Evolutionary conservation across 2,888 invertebrate genomes (phyloP).

Genomic region (Neoascia interrupta): DNA sequence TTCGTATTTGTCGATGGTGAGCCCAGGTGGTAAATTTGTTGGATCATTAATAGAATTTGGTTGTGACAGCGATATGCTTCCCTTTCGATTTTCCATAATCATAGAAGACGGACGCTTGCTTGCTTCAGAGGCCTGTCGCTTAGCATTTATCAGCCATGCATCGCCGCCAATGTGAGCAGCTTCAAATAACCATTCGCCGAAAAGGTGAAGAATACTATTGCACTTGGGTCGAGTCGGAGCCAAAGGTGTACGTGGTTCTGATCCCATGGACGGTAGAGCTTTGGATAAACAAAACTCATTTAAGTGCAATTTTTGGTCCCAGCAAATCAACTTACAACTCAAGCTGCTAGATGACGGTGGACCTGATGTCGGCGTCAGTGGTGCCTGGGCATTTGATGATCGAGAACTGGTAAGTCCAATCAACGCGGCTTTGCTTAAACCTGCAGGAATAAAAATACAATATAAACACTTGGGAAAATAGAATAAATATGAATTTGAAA

Average conservation of each 20-base stretch:
- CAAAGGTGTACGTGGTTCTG: constrained; percentile 84
- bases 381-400: constrained; percentile 84
- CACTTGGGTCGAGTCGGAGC: constrained; percentile 92
- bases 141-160: constrained; percentile 81
- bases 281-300: constrained; percentile 70
- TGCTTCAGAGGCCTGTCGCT: constrained; percentile 81
- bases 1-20: constrained; percentile 89
- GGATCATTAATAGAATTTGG: constrained; percentile 85
- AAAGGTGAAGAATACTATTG: constrained; percentile 96
- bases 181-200: constrained; percentile 98
- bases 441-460: constrained; percentile 79
- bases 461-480: not conserved
- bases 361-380: constrained; percentile 85
- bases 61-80: constrained; percentile 82
- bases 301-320: not conserved
- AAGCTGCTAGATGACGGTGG: constrained; percentile 85
- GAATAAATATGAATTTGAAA: not conserved
- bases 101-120: constrained; percentile 85
- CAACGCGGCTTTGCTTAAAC: constrained; percentile 89
- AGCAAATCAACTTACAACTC: constrained; percentile 80
- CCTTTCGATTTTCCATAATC: constrained; percentile 83
- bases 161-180: constrained; percentile 94
- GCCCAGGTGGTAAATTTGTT: constrained; percentile 84
- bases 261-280: constrained; percentile 84
- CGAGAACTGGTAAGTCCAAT: constrained; percentile 89